A percentile compares a stretch with the other conserved stretches of the same genome.
Conservation (phyloP, 2,888 invertebrate genomes). For the Archips xylosteana region DNA sequence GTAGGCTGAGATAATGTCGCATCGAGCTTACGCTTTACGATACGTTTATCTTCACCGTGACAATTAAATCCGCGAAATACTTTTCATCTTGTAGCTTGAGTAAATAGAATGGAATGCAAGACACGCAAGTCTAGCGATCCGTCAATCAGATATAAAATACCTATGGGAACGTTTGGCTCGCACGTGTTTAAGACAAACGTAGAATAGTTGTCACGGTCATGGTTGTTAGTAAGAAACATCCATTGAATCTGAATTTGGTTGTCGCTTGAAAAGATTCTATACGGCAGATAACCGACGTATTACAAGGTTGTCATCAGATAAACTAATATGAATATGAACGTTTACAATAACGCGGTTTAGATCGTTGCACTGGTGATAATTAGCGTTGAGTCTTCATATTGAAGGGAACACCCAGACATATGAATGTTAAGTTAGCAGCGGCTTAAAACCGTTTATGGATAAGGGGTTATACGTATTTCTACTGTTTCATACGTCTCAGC, state of each 20-base stretch:
- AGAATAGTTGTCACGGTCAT: background rate
- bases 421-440: too few species aligned
- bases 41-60: too few species aligned
- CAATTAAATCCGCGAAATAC: too few species aligned
- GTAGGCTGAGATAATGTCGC: too few species aligned
- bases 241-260: background rate
- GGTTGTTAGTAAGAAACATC: background rate
- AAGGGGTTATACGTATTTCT: too few species aligned
- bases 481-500: too few species aligned
- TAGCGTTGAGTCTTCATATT: background rate
- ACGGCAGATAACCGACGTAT: background rate
- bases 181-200: background rate
- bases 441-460: too few species aligned
- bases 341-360: background rate
- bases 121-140: background rate
- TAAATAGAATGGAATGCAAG: background rate
- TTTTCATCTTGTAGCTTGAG: too few species aligned
- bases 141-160: background rate
- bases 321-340: background rate
- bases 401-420: background rate
- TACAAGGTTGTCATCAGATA: background rate
- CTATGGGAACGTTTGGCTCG: background rate
- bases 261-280: background rate
- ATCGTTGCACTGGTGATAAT: background rate
- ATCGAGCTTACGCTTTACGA: too few species aligned